A percentile compares a stretch with the other conserved stretches of the same genome.
phyloP scores from a whole-genome alignment of 2,888 invertebrate species.

The Chrysolina americana region DNA sequence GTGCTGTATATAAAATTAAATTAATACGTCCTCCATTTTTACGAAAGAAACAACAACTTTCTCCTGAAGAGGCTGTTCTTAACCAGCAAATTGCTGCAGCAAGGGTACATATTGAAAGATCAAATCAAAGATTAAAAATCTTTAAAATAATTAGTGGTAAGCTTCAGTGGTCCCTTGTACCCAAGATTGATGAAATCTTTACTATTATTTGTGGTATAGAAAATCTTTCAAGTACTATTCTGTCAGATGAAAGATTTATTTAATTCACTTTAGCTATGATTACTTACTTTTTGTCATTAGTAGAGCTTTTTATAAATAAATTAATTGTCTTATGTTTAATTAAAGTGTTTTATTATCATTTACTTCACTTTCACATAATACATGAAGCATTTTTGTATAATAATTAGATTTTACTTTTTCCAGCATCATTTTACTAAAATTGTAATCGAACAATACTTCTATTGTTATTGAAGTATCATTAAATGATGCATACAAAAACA shows the following conservation, averaged over 20 bases:
- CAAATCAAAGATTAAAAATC: constrained; percentile 34
- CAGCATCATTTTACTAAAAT: constrained; percentile 7
- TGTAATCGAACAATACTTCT: too few relatives aligned
- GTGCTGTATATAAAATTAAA: constrained; percentile 39
- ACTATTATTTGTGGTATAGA: constrained; percentile 33
- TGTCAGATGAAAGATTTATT: constrained; percentile 12
- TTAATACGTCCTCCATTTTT: constrained; percentile 47
- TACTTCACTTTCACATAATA: constrained; percentile 12
- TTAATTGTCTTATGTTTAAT: not conserved
- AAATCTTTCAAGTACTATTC: not conserved
- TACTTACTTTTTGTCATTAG: constrained; percentile 9
- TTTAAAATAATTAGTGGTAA: constrained; percentile 31
- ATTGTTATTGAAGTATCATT: constrained; percentile 7
- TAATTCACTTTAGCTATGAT: constrained; percentile 7
- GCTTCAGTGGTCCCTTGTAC: constrained; percentile 24
- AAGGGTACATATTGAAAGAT: constrained; percentile 49
- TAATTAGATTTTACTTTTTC: constrained; percentile 11
- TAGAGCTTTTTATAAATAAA: constrained; percentile 11
- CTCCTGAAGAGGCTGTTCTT: constrained; percentile 34
- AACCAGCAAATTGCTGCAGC: constrained; percentile 44
- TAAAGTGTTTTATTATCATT: constrained; percentile 8
- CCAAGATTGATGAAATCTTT: constrained; percentile 23
- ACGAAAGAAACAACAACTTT: constrained; percentile 45
- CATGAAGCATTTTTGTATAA: constrained; percentile 13
- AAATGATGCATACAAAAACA: constrained; percentile 2